Percentiles rank a stretch among this genome's conserved stretches.
Evolutionary conservation across 2,113 vertebrate species (phyloP).

Genomic region (Canis aureus): DNA sequence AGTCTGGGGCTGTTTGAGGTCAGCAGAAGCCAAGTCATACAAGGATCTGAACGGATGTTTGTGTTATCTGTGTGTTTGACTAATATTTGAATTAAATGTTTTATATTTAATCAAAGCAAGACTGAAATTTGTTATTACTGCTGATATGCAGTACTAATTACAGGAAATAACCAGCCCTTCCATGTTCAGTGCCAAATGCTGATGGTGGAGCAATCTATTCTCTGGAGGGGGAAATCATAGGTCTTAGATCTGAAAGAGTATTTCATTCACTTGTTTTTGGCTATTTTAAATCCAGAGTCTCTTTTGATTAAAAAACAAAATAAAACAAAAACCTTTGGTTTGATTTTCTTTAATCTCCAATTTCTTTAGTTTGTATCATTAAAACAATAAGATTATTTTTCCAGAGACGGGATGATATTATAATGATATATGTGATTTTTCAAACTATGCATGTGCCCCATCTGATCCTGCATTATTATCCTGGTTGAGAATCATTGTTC

Average conservation of each 20-base stretch:
- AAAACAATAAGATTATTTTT: neutral
- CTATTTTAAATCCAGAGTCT: neutral
- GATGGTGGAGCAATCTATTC: neutral
- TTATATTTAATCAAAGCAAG: slow-evolving; percentile 80
- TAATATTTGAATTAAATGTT: slow-evolving; percentile 78
- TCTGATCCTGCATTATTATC: neutral
- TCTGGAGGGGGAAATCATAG: neutral
- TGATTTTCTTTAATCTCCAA: slow-evolving; percentile 42
- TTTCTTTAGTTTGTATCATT: slow-evolving; percentile 32
- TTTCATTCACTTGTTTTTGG: neutral
- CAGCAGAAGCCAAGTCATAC: slow-evolving; percentile 27
- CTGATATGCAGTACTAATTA: slow-evolving; percentile 76
- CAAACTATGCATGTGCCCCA: neutral
- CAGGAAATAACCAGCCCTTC: slow-evolving; percentile 71
- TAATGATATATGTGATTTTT: neutral
- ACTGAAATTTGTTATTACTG: slow-evolving; percentile 71
- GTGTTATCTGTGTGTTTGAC: slow-evolving; percentile 73
- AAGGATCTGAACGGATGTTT: slow-evolving; percentile 71
- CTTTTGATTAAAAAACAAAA: neutral
- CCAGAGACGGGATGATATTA: neutral
- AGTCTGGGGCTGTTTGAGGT: slow-evolving; percentile 15
- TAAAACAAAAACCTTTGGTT: neutral
- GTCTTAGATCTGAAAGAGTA: neutral
- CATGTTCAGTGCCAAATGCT: slow-evolving; percentile 62
- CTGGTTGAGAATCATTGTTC: neutral